Percentiles rank a stretch among this genome's conserved stretches.
phyloP scores from a whole-genome alignment of 2,113 vertebrate species.

The Corythornis vintsioides region DNA sequence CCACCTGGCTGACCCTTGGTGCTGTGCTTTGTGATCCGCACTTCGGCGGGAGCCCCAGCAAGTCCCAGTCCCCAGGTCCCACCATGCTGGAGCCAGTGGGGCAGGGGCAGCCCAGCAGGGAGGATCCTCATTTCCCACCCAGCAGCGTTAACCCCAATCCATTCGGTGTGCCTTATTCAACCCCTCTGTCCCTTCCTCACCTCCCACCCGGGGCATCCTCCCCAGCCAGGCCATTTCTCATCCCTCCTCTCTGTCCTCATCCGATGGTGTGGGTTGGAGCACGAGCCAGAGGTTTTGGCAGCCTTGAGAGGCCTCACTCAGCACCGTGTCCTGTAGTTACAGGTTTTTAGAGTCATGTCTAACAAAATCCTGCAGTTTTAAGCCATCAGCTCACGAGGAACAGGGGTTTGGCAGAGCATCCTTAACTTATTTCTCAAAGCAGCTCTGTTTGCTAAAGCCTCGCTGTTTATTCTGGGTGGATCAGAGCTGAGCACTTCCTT shows the following conservation, averaged over 20 bases:
- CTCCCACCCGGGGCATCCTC: neutral
- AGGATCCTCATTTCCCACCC: neutral
- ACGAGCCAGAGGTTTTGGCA: neutral
- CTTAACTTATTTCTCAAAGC: neutral
- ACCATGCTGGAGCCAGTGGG: neutral
- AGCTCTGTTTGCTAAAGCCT: neutral
- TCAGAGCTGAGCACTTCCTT: neutral
- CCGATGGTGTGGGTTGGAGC: accelerated
- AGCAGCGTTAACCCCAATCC: neutral
- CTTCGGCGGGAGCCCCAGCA: neutral
- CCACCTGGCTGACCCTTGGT: neutral
- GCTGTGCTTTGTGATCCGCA: neutral
- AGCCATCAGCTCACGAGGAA: neutral
- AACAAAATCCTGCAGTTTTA: neutral
- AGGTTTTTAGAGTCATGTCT: neutral
- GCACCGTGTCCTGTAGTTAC: accelerated
- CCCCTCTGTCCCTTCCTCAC: neutral
- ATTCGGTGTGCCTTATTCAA: slow-evolving; percentile 64
- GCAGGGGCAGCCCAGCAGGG: neutral
- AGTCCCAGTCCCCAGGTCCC: neutral
- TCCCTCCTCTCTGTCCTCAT: neutral
- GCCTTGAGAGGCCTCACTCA: neutral
- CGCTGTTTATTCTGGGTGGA: neutral
- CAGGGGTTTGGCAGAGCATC: neutral
- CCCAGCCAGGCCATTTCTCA: neutral